Percentiles rank a stretch among this genome's conserved stretches.
Evolutionary conservation across 2,113 vertebrate genomes (phyloP).

Genomic region (Pteropus alecto): DNA sequence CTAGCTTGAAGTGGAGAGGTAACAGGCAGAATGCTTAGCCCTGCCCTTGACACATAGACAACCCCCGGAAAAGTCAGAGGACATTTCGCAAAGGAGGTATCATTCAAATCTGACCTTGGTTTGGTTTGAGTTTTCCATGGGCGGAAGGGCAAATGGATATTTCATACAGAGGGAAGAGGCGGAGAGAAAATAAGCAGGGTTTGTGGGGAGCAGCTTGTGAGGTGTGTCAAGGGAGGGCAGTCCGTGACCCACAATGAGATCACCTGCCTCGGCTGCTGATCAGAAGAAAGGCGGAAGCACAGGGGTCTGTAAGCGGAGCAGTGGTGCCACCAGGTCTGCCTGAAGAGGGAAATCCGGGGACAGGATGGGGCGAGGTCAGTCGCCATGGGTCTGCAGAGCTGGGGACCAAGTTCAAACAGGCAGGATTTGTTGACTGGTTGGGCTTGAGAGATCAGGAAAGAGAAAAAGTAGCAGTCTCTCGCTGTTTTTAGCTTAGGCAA

Average conservation of each 20-base stretch:
- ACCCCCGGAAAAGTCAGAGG: background rate
- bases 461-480: background rate
- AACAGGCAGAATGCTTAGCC: background rate
- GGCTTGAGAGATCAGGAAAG: background rate
- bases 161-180: background rate
- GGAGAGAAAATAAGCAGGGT: background rate
- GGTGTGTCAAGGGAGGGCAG: background rate
- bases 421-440: background rate
- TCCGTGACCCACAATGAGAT: background rate
- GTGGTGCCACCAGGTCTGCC: background rate
- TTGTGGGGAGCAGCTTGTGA: background rate
- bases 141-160: background rate
- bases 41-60: background rate
- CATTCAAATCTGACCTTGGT: background rate
- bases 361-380: background rate
- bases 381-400: background rate
- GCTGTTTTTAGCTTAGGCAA: background rate
- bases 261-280: fast-evolving
- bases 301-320: background rate
- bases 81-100: background rate
- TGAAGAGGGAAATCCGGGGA: background rate
- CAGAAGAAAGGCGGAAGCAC: fast-evolving
- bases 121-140: background rate
- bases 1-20: too few relatives aligned
- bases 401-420: background rate